A percentile compares a stretch with the other conserved stretches of the same genome.
These are phyloP conservation scores for Trematocara caparti DNA, from an alignment of 2,797 vertebrate genomes.

Conservation along the genomic window DNA sequence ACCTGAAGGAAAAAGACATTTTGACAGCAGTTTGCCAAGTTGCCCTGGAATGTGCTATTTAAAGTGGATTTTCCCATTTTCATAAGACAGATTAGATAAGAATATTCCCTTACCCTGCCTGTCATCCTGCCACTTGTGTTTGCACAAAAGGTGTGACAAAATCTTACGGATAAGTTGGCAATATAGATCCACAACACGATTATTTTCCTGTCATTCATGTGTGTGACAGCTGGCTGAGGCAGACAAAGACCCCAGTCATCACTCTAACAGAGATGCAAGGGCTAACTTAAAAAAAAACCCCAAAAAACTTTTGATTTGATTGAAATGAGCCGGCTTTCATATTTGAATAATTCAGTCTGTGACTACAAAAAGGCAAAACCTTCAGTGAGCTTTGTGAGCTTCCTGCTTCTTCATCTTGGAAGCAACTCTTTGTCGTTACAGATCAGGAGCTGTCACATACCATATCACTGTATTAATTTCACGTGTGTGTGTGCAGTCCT, in stretches of 20 bases:
- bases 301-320: not conserved
- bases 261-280: not conserved
- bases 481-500: constrained; percentile 76
- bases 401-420: not conserved
- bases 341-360: not conserved
- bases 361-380: not conserved
- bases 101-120: not conserved
- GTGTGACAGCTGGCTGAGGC: not conserved
- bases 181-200: not conserved
- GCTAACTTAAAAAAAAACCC: not conserved
- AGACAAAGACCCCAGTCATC: not conserved
- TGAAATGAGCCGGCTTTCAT: not conserved
- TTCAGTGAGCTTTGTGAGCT: not conserved
- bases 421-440: not conserved
- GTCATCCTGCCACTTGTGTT: not conserved
- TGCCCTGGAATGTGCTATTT: not conserved
- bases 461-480: not conserved
- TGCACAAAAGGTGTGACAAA: not conserved
- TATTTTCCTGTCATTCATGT: not conserved
- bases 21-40: not conserved
- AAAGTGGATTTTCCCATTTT: not conserved
- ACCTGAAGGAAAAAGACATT: not conserved
- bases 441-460: not conserved
- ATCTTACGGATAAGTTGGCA: not conserved
- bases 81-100: not conserved